A percentile compares a stretch with the other conserved stretches of the same genome.
Conservation (phyloP, 2,113 vertebrate species). For the Greenwoodochromis staneri region DNA sequence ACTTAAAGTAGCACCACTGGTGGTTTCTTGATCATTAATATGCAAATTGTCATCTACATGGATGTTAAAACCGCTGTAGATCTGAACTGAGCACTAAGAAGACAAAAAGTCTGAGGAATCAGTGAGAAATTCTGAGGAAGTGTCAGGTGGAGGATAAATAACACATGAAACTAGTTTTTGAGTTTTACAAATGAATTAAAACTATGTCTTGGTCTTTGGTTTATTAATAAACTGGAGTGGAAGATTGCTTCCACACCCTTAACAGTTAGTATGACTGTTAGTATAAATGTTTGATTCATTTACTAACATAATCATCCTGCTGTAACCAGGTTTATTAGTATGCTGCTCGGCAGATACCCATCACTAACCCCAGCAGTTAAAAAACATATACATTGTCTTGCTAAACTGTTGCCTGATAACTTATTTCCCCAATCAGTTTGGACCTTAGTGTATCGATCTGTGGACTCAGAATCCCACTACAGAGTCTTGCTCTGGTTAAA, state of each 20-base stretch:
- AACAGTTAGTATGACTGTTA: background rate
- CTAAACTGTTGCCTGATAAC: background rate
- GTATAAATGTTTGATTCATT: background rate
- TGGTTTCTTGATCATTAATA: background rate
- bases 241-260: background rate
- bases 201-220: background rate
- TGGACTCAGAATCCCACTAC: background rate
- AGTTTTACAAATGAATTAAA: background rate
- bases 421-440: background rate
- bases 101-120: background rate
- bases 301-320: background rate
- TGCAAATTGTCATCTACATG: background rate
- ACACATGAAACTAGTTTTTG: background rate
- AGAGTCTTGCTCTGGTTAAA: background rate
- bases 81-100: background rate
- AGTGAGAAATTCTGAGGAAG: background rate
- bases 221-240: background rate
- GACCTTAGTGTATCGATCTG: background rate
- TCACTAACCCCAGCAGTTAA: background rate
- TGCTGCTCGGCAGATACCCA: background rate
- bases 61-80: background rate
- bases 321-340: background rate
- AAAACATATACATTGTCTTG: background rate
- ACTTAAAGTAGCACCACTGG: background rate
- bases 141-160: fast-evolving